Conservation (phyloP, 2,797 vertebrate species). For the Lepidocolaptes lacrymiger region DNA sequence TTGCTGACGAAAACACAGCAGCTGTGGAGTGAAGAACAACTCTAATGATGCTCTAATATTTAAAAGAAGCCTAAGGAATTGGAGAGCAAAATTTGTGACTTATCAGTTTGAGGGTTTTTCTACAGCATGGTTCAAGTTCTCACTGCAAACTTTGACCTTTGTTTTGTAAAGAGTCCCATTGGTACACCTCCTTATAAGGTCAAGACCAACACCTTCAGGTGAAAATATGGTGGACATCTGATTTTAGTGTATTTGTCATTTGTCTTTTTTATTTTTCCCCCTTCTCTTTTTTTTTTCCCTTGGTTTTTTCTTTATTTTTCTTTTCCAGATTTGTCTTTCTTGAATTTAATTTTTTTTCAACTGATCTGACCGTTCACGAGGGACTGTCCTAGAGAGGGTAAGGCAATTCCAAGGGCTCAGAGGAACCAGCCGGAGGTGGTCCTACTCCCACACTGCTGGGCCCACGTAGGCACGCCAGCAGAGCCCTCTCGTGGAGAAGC, state of each 20-base stretch:
- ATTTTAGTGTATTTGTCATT: background rate
- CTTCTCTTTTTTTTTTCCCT: too few species aligned
- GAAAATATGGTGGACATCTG: background rate
- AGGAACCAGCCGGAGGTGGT: background rate
- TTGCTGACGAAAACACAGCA: background rate
- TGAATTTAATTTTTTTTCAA: background rate
- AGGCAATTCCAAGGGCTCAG: background rate
- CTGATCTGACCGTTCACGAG: fast-evolving
- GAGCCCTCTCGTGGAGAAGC: slow-evolving; percentile 68
- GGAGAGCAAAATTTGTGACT: background rate
- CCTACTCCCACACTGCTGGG: fast-evolving
- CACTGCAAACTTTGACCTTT: background rate
- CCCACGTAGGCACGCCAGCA: background rate
- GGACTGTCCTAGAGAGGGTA: too few species aligned
- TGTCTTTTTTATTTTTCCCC: too few species aligned
- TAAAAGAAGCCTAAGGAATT: background rate
- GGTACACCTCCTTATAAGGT: background rate
- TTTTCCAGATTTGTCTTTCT: background rate
- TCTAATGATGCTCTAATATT: background rate
- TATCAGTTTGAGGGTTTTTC: background rate
- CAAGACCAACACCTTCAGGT: background rate
- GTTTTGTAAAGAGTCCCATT: background rate
- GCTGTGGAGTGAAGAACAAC: background rate
- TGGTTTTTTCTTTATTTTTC: too few species aligned
- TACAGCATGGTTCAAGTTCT: background rate